Evolutionary conservation across 2,113 vertebrate species (phyloP).

Genomic region (Elachura formosa): DNA sequence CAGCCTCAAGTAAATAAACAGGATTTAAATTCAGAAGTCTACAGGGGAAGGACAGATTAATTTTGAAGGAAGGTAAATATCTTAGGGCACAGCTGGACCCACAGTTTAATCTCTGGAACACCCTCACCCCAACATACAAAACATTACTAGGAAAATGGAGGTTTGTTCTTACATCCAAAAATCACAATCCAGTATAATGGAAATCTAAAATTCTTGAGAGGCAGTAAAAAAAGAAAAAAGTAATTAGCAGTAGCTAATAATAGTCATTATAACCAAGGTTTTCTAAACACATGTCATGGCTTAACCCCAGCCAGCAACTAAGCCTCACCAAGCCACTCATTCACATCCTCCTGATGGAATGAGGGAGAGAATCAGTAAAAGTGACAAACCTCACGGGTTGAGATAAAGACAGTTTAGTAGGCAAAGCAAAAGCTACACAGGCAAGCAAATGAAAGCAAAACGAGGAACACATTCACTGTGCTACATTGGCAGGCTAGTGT

Average conservation of each 20-base stretch:
- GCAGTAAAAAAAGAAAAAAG: neutral
- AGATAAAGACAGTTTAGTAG: neutral
- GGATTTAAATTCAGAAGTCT: neutral
- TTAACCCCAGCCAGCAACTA: neutral
- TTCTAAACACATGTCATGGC: neutral
- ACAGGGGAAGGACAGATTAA: neutral
- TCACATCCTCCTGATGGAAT: neutral
- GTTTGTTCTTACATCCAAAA: neutral
- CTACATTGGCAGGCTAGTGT: neutral
- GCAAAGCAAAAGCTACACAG: neutral
- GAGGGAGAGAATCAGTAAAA: neutral
- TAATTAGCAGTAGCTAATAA: neutral
- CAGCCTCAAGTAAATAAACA: conserved; percentile 10
- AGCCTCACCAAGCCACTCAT: neutral
- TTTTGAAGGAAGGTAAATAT: neutral
- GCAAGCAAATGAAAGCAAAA: neutral
- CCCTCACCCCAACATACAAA: neutral
- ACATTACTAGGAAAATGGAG: neutral
- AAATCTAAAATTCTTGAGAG: neutral
- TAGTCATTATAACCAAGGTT: neutral
- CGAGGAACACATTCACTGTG: neutral
- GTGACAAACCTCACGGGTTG: neutral
- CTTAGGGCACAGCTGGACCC: neutral
- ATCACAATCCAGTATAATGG: neutral
- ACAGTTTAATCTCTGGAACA: neutral